phyloP scores from a whole-genome alignment of 2,113 vertebrate genomes.

The Siniperca chuatsi region DNA sequence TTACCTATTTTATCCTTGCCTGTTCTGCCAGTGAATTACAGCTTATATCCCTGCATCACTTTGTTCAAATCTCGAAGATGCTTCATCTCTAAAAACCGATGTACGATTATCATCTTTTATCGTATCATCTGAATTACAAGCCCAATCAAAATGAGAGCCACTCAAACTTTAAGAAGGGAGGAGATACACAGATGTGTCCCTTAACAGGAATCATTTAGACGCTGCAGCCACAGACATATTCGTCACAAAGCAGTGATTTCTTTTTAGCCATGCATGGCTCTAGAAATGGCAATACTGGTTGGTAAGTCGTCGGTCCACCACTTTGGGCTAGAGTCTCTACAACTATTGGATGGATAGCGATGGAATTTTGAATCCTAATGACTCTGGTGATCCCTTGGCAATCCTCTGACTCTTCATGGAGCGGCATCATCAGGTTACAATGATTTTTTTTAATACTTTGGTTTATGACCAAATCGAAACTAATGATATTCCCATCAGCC shows the following conservation, averaged over 20 bases:
- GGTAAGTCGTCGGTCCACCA: not conserved
- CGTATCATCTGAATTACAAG: not conserved
- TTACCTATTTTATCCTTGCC: not conserved
- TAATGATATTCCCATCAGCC: not conserved
- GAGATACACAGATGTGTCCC: conserved; percentile 8
- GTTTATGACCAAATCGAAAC: not conserved
- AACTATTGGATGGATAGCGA: not conserved
- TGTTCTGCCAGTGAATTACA: not conserved
- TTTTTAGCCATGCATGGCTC: not conserved
- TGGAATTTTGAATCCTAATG: not conserved
- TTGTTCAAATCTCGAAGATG: conserved; percentile 18
- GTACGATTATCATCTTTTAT: not conserved
- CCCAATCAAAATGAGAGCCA: conserved; percentile 4
- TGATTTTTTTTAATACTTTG: not conserved
- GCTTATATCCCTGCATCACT: not conserved
- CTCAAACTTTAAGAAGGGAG: not conserved
- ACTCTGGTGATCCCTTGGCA: not conserved
- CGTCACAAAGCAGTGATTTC: not conserved
- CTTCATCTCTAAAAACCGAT: not conserved
- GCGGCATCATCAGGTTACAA: not conserved
- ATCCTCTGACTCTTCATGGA: not conserved
- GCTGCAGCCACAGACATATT: not conserved
- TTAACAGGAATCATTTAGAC: not conserved
- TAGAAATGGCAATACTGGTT: not conserved
- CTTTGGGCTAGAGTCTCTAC: not conserved